Evolutionary conservation across 2,113 vertebrate species (phyloP).

Genomic region (Leucoraja erinaceus): DNA sequence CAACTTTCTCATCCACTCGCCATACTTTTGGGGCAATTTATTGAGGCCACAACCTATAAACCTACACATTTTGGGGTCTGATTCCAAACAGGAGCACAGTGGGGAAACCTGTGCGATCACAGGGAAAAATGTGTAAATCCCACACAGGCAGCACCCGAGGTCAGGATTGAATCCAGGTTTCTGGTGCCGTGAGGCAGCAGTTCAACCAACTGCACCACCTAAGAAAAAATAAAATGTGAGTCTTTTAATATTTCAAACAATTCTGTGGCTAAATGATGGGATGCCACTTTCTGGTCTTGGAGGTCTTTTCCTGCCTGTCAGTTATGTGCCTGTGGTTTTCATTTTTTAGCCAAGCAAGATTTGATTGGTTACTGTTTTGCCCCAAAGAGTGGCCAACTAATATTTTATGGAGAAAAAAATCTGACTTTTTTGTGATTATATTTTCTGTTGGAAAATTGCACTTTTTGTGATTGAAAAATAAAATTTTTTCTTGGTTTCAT

Average conservation of each 20-base stretch:
- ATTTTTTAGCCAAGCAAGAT: not conserved
- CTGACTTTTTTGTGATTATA: not conserved
- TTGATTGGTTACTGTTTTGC: not conserved
- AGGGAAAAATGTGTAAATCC: too few relatives aligned
- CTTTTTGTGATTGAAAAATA: not conserved
- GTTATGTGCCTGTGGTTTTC: not conserved
- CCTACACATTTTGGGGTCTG: too few relatives aligned
- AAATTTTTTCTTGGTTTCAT: not conserved
- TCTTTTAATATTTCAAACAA: not conserved
- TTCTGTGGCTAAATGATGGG: not conserved
- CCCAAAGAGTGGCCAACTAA: not conserved
- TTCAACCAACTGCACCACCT: too few relatives aligned
- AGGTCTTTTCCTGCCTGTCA: not conserved
- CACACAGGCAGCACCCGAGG: too few relatives aligned
- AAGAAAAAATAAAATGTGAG: not conserved
- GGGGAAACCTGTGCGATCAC: too few relatives aligned
- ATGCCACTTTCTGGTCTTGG: not conserved
- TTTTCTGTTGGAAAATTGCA: not conserved
- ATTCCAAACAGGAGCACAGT: too few relatives aligned
- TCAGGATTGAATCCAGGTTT: too few relatives aligned
- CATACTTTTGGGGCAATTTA: too few relatives aligned
- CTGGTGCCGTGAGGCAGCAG: too few relatives aligned
- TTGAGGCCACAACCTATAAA: too few relatives aligned
- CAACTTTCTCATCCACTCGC: too few relatives aligned
- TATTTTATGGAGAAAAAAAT: constrained; percentile 16